Evolutionary conservation across 2,888 invertebrate species (phyloP).

Genomic region (Idaea aversata): DNA sequence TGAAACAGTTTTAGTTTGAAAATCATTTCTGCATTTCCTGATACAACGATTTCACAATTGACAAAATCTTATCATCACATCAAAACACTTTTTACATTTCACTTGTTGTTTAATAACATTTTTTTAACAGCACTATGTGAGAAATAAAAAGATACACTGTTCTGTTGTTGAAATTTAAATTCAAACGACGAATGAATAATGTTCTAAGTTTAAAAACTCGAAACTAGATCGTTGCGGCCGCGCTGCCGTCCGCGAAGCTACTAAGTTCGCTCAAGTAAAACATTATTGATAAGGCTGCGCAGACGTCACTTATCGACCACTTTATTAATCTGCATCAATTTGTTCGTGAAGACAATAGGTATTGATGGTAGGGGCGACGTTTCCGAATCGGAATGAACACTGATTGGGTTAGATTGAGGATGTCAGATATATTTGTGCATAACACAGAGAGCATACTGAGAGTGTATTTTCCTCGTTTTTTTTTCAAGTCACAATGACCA

Average conservation of each 20-base stretch:
- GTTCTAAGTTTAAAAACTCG: conserved; percentile 19
- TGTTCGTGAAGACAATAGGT: conserved; percentile 69
- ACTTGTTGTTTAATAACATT: background rate
- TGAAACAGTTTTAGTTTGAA: conserved; percentile 39
- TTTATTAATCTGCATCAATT: conserved; percentile 77
- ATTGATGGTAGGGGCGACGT: conserved; percentile 2
- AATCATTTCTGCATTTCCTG: conserved; percentile 60
- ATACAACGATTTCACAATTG: background rate
- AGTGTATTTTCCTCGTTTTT: background rate
- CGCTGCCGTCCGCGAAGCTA: conserved; percentile 52
- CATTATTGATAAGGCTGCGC: conserved; percentile 67
- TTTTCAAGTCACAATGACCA: background rate
- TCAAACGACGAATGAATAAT: conserved; percentile 10
- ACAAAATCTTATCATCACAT: background rate
- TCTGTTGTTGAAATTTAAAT: background rate
- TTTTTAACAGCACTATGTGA: background rate
- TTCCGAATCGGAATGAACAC: background rate
- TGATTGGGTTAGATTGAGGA: background rate
- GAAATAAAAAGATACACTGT: background rate
- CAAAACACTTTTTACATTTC: background rate
- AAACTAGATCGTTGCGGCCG: conserved; percentile 40
- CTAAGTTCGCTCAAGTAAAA: conserved; percentile 59
- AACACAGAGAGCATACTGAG: background rate
- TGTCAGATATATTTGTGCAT: background rate
- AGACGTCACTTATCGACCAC: conserved; percentile 68